Base-by-base conservation (phyloP, 1,140 invertebrate genomes). In the Acyrthosiphon pisum region DNA sequence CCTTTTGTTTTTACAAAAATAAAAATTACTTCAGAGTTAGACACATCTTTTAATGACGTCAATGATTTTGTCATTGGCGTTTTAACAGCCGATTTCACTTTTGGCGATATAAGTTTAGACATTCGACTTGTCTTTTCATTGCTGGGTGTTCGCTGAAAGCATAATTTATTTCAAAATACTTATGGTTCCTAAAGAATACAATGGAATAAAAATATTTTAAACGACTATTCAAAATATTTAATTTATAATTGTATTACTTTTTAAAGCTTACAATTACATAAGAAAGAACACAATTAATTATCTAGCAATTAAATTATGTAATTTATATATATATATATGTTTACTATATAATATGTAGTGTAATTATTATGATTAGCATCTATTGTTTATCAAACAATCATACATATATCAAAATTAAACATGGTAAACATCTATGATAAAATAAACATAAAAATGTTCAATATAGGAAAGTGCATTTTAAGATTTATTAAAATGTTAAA, bases 61-160 rank as follows among this genome's bases (percentile, higher is more conserved):
- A 92, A 50, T 92, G 91, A 92, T 83, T 92, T 84, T 41, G 91
- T 92, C n/a, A 92, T 84, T 92, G 60, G 91, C n/a, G 76, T 92
- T 92, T 92, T 83, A 53, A 83, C 44, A 53, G n/a, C 60, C 46
- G 44, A 84, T 92, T 92, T 92, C 76, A 92, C 46, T 92, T 92
- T 92, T 92, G 91, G 91, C 9, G 91, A 81, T 83, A 92, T 83
- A 41, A 92, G 68, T 92, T 92, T 83, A 92, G 91, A 92, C 46
- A 92, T 35, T 50, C 91, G 91, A 92, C 91, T 92, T 41, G 68
- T 81, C 44, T 92, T 92, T 92, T 92, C 76, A 53, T 11, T 92
- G 76, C 35, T 92, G 44, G 91, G 76, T 84, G 68, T 48, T 41
- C 46, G 91, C 91, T 92, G 68, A 92, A 92, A 92, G 84, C 56